Conservation (phyloP, 2,888 invertebrate genomes). For the Trachelus iudaicus region DNA sequence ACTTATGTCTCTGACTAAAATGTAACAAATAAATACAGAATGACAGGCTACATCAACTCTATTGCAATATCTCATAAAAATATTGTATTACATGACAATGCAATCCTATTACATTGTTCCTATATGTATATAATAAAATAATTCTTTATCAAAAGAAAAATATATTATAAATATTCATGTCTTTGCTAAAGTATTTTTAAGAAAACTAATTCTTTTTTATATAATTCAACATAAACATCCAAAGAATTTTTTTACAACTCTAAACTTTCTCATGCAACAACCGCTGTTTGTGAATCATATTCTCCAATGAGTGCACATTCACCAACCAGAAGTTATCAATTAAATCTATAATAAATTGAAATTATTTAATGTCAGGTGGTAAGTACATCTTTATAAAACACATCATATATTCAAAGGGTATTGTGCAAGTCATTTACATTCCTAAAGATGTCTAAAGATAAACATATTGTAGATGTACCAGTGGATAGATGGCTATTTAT, state of each 20-base stretch:
- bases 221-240: background rate
- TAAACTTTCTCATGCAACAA: background rate
- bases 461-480: conserved; percentile 17
- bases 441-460: conserved; percentile 15
- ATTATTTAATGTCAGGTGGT: background rate
- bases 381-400: background rate
- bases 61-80: no score
- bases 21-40: background rate
- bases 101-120: background rate
- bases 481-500: conserved; percentile 11
- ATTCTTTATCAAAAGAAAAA: background rate
- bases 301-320: background rate
- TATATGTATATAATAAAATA: background rate
- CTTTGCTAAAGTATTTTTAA: background rate
- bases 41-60: background rate
- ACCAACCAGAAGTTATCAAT: background rate
- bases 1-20: background rate
- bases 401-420: background rate
- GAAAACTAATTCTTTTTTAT: background rate
- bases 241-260: background rate
- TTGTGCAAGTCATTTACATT: conserved; percentile 8
- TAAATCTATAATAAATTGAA: background rate
- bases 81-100: no score
- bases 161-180: background rate
- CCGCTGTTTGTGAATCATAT: background rate